Evolutionary conservation across 1,140 invertebrate species (phyloP).

Genomic region (Lordiphosa mommai): DNA sequence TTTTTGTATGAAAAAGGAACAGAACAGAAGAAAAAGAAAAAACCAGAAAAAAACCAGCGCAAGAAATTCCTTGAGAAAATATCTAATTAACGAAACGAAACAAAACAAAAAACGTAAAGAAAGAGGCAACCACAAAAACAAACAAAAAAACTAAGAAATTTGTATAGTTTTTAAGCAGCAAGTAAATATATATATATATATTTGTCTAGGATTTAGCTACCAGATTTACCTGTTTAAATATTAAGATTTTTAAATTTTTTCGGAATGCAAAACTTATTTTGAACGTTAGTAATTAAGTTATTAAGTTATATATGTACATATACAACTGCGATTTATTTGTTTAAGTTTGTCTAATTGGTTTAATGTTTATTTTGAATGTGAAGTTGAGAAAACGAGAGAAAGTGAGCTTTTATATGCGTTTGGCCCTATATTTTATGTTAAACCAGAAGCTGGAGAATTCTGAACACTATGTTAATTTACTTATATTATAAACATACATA

Average conservation of each 20-base stretch:
- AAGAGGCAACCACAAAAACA: conserved; percentile 63
- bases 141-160: conserved; percentile 37
- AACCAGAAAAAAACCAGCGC: conserved; percentile 27
- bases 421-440: too few relatives aligned
- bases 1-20: conserved; percentile 28
- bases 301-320: conserved; percentile 37
- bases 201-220: conserved; percentile 59
- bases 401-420: conserved; percentile 42
- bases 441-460: too few relatives aligned
- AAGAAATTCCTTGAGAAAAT: conserved; percentile 45
- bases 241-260: conserved; percentile 49
- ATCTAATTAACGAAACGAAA: conserved; percentile 39
- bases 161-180: conserved; percentile 55
- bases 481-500: conserved; percentile 36
- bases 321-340: conserved; percentile 72
- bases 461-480: conserved; percentile 30
- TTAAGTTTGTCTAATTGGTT: conserved; percentile 62
- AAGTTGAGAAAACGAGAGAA: conserved; percentile 21
- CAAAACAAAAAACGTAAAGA: conserved; percentile 64
- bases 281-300: conserved; percentile 24
- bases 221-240: conserved; percentile 72
- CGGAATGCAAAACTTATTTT: conserved; percentile 22
- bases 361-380: conserved; percentile 53
- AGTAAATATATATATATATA: conserved; percentile 8
- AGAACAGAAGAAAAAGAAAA: conserved; percentile 20